Base-by-base conservation (phyloP, 2,797 vertebrate genomes). In the Melanotaenia pygmaea region DNA sequence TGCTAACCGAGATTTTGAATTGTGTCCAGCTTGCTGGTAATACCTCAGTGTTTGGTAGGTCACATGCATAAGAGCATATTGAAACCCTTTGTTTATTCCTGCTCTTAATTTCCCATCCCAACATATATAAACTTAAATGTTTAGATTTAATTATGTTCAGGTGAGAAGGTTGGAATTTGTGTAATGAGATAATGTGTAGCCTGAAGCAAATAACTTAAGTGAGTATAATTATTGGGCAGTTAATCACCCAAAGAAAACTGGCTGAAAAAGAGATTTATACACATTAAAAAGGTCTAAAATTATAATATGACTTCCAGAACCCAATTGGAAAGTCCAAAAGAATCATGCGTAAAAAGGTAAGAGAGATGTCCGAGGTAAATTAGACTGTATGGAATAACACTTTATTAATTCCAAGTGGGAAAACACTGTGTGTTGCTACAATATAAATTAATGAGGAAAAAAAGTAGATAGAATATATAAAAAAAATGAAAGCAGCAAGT, bases 1-100 rank as follows among this genome's bases (percentile, higher is more conserved):
- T 59, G 30, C 4, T 57, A 37, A 53, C 53, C 61, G 14, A n/a
- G 24, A 60, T 32, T 66, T 43, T 64, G 1, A 62, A 64, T 13
- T 61, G 60, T 38, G 32, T n/a, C 34, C 40, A 22, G 12, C 22
- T 68, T 8, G 64, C 16, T 5, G 66, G 7, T 28, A 22, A 30
- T 30, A 24, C 5, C 34, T 11, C 34, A 59, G 2, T 51, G 30
- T 47, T 63, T 32, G 43, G 18, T 47, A 12, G 4, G 60, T 26
- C 47, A 24, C 47, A 22, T 10, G n/a, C n/a, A 51, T 9, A 22
- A n/a, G 5, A n/a, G 20, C 7, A 8, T n/a, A 7, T 22, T 50
- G 5, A 10, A n/a, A 50, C 20, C 8, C 8, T 22, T n/a, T 26
- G 3, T 26, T 26, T 26, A 10, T 22, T 50, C 4, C 12, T 13